Percentiles rank a stretch among this genome's conserved stretches.
These are phyloP conservation scores for Pangasianodon gigas DNA, from an alignment of 2,113 vertebrate genomes.

Conservation along the genomic window DNA sequence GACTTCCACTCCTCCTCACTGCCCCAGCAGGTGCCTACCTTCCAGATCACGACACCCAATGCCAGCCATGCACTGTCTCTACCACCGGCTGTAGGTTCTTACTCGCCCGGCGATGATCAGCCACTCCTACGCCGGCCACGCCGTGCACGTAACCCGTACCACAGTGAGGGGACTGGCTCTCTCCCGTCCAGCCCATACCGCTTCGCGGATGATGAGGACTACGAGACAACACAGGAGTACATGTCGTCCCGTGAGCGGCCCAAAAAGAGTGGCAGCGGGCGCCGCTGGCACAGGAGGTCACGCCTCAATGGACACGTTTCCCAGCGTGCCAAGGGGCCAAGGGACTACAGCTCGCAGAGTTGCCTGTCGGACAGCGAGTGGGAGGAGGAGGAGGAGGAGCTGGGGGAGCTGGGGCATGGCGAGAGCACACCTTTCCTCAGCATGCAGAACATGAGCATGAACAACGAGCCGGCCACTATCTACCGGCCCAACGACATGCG, in stretches of 20 bases:
- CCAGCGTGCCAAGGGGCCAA: constrained; percentile 78
- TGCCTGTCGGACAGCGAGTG: constrained; percentile 89
- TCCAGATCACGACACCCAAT: constrained; percentile 96
- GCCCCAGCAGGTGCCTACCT: constrained; percentile 90
- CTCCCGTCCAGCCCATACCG: constrained; percentile 93
- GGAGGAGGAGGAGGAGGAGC: constrained; percentile 83
- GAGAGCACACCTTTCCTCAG: constrained; percentile 97
- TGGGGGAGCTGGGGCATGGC: constrained; percentile 74
- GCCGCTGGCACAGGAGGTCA: constrained; percentile 85
- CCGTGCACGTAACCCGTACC: constrained; percentile 74
- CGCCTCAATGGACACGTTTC: constrained; percentile 87
- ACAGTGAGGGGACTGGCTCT: constrained; percentile 90
- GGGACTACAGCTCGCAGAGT: constrained; percentile 94
- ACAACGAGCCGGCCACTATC: constrained; percentile 76
- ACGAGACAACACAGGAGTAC: constrained; percentile 97
- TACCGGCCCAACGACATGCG: constrained; percentile 82
- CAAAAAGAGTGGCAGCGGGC: constrained; percentile 76
- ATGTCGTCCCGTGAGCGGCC: constrained; percentile 82
- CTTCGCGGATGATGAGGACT: constrained; percentile 91
- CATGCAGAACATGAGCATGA: constrained; percentile 84
- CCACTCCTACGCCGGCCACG: constrained; percentile 85
- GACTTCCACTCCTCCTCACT: constrained; percentile 94
- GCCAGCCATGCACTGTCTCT: constrained; percentile 88
- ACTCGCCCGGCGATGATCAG: constrained; percentile 88
- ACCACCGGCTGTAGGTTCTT: constrained; percentile 79